Conservation (phyloP, 1,140 invertebrate genomes). For the Spodoptera frugiperda region DNA sequence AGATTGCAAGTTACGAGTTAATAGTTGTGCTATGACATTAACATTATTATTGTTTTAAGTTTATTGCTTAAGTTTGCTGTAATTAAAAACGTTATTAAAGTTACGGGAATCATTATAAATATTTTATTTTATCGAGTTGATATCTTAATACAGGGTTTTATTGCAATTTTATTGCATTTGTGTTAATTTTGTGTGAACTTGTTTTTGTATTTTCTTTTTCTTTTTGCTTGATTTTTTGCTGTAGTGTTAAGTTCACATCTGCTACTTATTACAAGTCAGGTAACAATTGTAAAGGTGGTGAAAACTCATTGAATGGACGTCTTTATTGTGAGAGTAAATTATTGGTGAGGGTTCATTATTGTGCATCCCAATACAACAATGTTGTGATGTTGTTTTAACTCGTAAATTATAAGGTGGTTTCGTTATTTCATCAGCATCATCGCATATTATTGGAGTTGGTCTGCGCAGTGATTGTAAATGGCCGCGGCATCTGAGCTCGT, state of each 20-base stretch:
- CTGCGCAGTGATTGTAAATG: slow-evolving; percentile 78
- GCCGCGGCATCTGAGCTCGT: slow-evolving; percentile 81
- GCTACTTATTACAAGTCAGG: not conserved
- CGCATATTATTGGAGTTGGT: slow-evolving; percentile 74
- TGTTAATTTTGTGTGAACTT: too few relatives aligned
- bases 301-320: not conserved
- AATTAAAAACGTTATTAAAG: too few relatives aligned
- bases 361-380: slow-evolving; percentile 54
- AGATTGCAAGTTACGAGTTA: not conserved
- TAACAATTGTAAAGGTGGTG: not conserved
- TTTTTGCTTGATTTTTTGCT: too few relatives aligned
- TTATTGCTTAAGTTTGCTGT: not conserved
- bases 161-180: too few relatives aligned
- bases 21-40: too few relatives aligned
- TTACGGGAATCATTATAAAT: too few relatives aligned
- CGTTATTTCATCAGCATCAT: slow-evolving; percentile 77
- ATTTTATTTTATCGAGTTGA: too few relatives aligned
- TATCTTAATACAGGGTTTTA: too few relatives aligned
- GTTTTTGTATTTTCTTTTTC: too few relatives aligned
- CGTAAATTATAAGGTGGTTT: slow-evolving; percentile 71
- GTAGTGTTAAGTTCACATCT: not conserved
- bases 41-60: too few relatives aligned
- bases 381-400: slow-evolving; percentile 64
- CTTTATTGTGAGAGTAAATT: slow-evolving; percentile 15
- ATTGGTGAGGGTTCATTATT: slow-evolving; percentile 15